Conservation (phyloP, 1,140 invertebrate species). For the Saxidomus purpurata region DNA sequence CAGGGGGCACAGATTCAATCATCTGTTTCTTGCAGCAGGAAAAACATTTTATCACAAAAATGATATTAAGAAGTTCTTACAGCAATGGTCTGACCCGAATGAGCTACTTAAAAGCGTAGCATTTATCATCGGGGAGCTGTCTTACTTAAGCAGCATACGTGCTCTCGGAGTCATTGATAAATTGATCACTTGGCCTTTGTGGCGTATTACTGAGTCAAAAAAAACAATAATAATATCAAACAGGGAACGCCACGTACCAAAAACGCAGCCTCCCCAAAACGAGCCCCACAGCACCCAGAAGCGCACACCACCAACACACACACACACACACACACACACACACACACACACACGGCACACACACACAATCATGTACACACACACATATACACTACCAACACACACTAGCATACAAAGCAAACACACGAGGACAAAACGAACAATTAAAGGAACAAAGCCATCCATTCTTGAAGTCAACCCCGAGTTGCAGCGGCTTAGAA, state of each 20-base stretch:
- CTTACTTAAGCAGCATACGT: background rate
- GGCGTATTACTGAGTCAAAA: background rate
- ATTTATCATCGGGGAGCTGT: background rate
- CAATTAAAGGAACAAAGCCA: too few species aligned
- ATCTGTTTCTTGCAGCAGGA: slow-evolving; percentile 35
- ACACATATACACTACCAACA: too few species aligned
- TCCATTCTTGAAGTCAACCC: background rate
- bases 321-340: too few species aligned
- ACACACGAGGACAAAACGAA: too few species aligned
- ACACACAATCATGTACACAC: too few species aligned
- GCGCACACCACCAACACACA: too few species aligned
- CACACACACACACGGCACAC: too few species aligned
- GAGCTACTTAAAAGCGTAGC: background rate
- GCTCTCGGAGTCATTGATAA: slow-evolving; percentile 17
- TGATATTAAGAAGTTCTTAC: background rate
- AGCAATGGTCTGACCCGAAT: slow-evolving; percentile 5
- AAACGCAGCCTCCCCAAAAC: too few species aligned
- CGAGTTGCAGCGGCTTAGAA: background rate
- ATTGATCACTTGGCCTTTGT: slow-evolving; percentile 7
- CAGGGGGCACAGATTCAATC: slow-evolving; percentile 57
- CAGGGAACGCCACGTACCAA: too few species aligned
- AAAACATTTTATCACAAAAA: background rate
- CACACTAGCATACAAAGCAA: too few species aligned
- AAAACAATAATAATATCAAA: background rate
- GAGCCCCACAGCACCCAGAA: too few species aligned